Conservation (phyloP, 2,797 vertebrate species). For the Epinephelus malabaricus region DNA sequence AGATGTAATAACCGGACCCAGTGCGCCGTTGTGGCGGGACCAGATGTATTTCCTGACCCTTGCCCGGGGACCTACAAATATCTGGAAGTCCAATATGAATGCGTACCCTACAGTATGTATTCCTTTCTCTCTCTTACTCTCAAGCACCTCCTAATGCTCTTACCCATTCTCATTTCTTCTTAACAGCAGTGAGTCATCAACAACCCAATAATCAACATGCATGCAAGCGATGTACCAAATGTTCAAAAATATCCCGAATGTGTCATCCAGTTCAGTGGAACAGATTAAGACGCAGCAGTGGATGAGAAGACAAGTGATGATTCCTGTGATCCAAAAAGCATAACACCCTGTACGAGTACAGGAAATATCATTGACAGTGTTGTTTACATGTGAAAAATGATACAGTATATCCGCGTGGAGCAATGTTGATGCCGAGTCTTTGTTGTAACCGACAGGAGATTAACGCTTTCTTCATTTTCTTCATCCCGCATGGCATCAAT, state of each 20-base stretch:
- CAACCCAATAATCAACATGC: conserved; percentile 26
- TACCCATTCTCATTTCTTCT: conserved; percentile 32
- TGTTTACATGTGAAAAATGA: conserved; percentile 44
- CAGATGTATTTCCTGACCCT: conserved; percentile 97
- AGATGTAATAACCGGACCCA: conserved; percentile 99
- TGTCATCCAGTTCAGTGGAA: conserved; percentile 25
- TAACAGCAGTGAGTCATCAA: conserved; percentile 45
- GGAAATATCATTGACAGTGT: conserved; percentile 44
- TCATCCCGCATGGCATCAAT: conserved; percentile 17
- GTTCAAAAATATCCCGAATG: conserved; percentile 39
- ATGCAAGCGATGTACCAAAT: conserved; percentile 8
- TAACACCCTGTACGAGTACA: conserved; percentile 10
- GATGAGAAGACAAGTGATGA: conserved; percentile 19
- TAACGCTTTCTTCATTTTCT: conserved; percentile 22
- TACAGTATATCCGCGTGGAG: conserved; percentile 13
- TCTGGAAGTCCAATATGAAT: conserved; percentile 98
- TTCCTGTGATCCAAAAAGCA: conserved; percentile 29
- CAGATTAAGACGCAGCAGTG: conserved; percentile 39
- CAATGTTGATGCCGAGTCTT: neutral
- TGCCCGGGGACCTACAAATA: conserved; percentile 99
- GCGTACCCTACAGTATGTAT: conserved; percentile 99
- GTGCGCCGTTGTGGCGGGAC: conserved; percentile 96
- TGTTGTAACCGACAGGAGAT: conserved; percentile 42
- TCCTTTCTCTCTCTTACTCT: conserved; percentile 24
- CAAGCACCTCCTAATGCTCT: conserved; percentile 9